Conservation (phyloP, 2,797 vertebrate species). For the Scleropages formosus region DNA sequence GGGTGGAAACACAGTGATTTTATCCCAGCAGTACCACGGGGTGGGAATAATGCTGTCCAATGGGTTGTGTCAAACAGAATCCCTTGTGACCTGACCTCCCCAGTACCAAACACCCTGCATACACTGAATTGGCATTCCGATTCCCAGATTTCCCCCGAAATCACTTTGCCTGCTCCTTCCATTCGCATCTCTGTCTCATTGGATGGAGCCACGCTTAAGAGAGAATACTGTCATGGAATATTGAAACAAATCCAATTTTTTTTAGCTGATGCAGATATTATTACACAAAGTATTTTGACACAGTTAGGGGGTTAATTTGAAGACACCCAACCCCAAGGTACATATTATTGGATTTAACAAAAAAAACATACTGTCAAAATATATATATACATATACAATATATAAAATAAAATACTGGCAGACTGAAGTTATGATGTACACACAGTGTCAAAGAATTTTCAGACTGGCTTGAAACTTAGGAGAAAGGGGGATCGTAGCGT, state of each 20-base stretch:
- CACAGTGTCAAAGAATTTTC: not conserved
- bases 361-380: not conserved
- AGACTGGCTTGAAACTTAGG: no score
- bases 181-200: not conserved
- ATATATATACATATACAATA: not conserved
- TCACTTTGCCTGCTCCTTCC: not conserved
- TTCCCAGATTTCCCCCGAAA: not conserved
- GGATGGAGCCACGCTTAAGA: not conserved
- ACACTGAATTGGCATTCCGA: slow-evolving; percentile 3
- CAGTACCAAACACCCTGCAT: not conserved
- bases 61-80: not conserved
- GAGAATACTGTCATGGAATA: slow-evolving; percentile 18
- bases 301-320: not conserved
- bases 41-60: not conserved
- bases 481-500: not conserved
- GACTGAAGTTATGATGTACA: not conserved
- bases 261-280: not conserved
- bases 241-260: slow-evolving; percentile 3
- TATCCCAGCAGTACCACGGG: not conserved
- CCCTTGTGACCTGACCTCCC: not conserved
- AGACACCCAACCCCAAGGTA: not conserved
- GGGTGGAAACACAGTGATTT: not conserved
- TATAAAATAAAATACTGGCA: not conserved
- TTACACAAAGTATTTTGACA: not conserved
- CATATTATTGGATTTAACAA: not conserved